Base-by-base conservation (phyloP, 2,113 vertebrate genomes). In the Pseudorectes ferrugineus region DNA sequence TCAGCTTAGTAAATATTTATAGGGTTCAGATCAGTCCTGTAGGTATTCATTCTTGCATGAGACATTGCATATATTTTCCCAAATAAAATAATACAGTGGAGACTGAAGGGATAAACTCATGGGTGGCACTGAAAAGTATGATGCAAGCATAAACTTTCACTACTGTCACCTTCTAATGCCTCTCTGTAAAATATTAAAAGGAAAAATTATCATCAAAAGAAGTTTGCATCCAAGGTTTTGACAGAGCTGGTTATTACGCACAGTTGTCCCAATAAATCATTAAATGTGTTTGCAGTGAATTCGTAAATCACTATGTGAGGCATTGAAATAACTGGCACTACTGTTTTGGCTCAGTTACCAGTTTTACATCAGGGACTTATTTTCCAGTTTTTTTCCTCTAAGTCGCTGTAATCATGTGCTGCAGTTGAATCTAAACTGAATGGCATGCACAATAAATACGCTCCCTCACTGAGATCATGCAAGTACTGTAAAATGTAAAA, bases 301-400 rank as follows among this genome's bases (percentile, higher is more conserved):
- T 97, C 84, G 48, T 97, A 97, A 95, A 95, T 93, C 88, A 96
- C 92, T 51, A 46, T 88, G 96, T 83, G 80, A 97, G 95, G 95
- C 93, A 95, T 28, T 98, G 97, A 97, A 98, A 97, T 97, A 98
- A 98, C 97, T 98, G 98, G 97, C 97, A 98, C 98, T 98, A 98
- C 98, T 68, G 98, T 98, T 98, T 97, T 98, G 98, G 98, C 97
- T 92, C 80, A 51, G 77, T 89, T 97, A 96, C 96, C 92, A 92
- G 80, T 96, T 97, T 97, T 97, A 97, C 97, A 97, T 97, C 95
- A 97, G 98, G 97, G 97, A 98, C 96, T 97, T 98, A 97, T 98
- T 98, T 98, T 97, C 95, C 96, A 97, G 86, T 91, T 93, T 97
- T 95, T 95, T 96, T 73, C 93, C 92, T 96, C 96, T 83, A 84